A percentile compares a stretch with the other conserved stretches of the same genome.
Conservation (phyloP, 1,140 invertebrate species). For the Drosophila willistoni region DNA sequence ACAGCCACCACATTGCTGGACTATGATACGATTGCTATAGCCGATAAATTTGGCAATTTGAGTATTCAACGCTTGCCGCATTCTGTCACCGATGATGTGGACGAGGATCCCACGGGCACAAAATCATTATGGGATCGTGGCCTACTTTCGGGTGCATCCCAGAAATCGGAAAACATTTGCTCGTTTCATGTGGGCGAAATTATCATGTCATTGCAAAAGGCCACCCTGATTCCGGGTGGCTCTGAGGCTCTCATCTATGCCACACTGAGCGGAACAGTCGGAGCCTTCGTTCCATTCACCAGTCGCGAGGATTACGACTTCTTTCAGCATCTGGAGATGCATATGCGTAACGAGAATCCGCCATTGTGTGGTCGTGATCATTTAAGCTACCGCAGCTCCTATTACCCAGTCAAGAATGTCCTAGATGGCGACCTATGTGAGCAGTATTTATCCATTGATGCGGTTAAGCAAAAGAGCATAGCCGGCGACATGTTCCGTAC, state of each 20-base stretch:
- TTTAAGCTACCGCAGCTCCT: conserved; percentile 97
- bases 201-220: conserved; percentile 95
- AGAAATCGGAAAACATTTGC: conserved; percentile 96
- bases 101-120: conserved; percentile 99
- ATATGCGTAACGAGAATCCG: conserved; percentile 98
- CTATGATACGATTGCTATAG: conserved; percentile 97
- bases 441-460: conserved; percentile 98
- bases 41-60: conserved; percentile 99
- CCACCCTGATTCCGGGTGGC: conserved; percentile 98
- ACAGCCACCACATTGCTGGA: conserved; percentile 96
- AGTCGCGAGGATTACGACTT: conserved; percentile 99
- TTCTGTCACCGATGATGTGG: conserved; percentile 97
- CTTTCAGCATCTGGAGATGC: conserved; percentile 99
- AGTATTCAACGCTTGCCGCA: conserved; percentile 94
- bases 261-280: conserved; percentile 97
- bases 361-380: conserved; percentile 99
- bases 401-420: conserved; percentile 99
- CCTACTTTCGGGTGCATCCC: conserved; percentile 97
- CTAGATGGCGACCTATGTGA: conserved; percentile 99
- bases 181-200: conserved; percentile 99
- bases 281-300: conserved; percentile 98
- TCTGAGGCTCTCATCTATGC: conserved; percentile 98
- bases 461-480: conserved; percentile 96
- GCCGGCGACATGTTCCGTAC: conserved; percentile 96
- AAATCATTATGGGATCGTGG: conserved; percentile 99